These are phyloP conservation scores for Etheostoma nigrum DNA, from an alignment of 2,797 vertebrate species.

Conservation along the genomic window DNA sequence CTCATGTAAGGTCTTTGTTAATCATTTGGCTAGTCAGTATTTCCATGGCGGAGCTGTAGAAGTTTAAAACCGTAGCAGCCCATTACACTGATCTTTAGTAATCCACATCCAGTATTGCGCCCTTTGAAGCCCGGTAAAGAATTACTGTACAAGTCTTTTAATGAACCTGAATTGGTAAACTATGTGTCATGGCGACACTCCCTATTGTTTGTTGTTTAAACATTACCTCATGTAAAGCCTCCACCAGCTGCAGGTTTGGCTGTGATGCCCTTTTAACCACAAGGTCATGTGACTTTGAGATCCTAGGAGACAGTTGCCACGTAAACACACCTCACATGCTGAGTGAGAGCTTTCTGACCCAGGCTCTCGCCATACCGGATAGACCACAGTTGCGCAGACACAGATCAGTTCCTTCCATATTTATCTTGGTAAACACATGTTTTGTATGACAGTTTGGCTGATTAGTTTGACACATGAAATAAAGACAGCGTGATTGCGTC, in stretches of 20 bases:
- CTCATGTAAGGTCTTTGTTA: slow-evolving; percentile 17
- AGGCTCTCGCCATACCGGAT: slow-evolving; percentile 52
- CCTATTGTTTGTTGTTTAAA: slow-evolving; percentile 82
- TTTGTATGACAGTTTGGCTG: slow-evolving; percentile 29
- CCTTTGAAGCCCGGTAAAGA: slow-evolving; percentile 45
- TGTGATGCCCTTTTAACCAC: slow-evolving; percentile 59
- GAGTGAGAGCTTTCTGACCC: slow-evolving; percentile 59
- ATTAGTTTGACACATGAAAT: slow-evolving; percentile 61
- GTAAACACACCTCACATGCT: slow-evolving; percentile 77
- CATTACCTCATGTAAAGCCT: slow-evolving; percentile 80
- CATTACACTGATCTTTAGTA: slow-evolving; percentile 36
- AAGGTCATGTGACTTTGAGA: slow-evolving; percentile 74
- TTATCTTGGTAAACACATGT: slow-evolving; percentile 61
- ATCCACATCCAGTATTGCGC: slow-evolving; percentile 33
- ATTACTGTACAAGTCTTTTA: slow-evolving; percentile 55
- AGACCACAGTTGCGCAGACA: slow-evolving; percentile 52
- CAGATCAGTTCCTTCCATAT: slow-evolving; percentile 59
- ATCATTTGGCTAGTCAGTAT: slow-evolving; percentile 41
- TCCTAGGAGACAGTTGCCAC: slow-evolving; percentile 74
- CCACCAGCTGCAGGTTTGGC: slow-evolving; percentile 53
- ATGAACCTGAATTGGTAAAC: slow-evolving; percentile 60
- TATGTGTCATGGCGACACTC: slow-evolving; percentile 81
- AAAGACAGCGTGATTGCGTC: slow-evolving; percentile 10
- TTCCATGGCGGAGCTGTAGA: slow-evolving; percentile 39
- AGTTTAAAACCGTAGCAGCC: slow-evolving; percentile 27